Evolutionary conservation across 2,888 invertebrate species (phyloP).

Genomic region (Coenonympha arcania): DNA sequence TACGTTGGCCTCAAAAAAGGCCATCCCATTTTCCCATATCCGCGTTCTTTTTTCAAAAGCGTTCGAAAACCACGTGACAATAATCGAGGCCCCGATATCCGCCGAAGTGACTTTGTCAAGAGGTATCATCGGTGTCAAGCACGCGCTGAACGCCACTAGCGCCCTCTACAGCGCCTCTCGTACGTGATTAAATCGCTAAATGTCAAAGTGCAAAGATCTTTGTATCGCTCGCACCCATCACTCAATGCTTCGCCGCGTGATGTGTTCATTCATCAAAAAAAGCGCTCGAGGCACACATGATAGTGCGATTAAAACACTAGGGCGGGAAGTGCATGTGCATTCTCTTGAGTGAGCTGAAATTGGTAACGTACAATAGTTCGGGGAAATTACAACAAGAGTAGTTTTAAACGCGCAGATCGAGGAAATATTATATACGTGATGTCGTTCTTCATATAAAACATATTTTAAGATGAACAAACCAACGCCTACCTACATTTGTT

Average conservation of each 20-base stretch:
- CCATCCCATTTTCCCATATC: slow-evolving; percentile 18
- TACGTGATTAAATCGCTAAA: slow-evolving; percentile 73
- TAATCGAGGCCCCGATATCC: slow-evolving; percentile 40
- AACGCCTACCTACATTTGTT: too few relatives aligned
- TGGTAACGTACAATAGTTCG: slow-evolving; percentile 2
- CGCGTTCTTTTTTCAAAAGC: slow-evolving; percentile 11
- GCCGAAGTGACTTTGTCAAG: slow-evolving; percentile 55
- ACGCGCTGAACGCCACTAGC: slow-evolving; percentile 47
- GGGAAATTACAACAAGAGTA: neutral
- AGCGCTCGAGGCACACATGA: slow-evolving; percentile 40
- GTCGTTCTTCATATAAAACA: too few relatives aligned
- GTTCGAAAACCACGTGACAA: slow-evolving; percentile 28
- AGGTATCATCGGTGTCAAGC: slow-evolving; percentile 63
- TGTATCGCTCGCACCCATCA: slow-evolving; percentile 50
- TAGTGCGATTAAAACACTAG: slow-evolving; percentile 28
- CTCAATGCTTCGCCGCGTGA: slow-evolving; percentile 51
- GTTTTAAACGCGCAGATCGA: too few relatives aligned
- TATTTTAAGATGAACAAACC: too few relatives aligned
- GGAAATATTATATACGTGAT: too few relatives aligned
- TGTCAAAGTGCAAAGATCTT: slow-evolving; percentile 73
- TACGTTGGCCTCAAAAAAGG: slow-evolving; percentile 19
- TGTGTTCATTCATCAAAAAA: slow-evolving; percentile 66
- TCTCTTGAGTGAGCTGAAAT: slow-evolving; percentile 15
- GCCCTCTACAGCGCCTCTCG: slow-evolving; percentile 50
- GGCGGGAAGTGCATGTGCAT: slow-evolving; percentile 20